These are phyloP conservation scores for Kuschelorhynchus macadamiae DNA, from an alignment of 2,888 invertebrate species.

Conservation along the genomic window DNA sequence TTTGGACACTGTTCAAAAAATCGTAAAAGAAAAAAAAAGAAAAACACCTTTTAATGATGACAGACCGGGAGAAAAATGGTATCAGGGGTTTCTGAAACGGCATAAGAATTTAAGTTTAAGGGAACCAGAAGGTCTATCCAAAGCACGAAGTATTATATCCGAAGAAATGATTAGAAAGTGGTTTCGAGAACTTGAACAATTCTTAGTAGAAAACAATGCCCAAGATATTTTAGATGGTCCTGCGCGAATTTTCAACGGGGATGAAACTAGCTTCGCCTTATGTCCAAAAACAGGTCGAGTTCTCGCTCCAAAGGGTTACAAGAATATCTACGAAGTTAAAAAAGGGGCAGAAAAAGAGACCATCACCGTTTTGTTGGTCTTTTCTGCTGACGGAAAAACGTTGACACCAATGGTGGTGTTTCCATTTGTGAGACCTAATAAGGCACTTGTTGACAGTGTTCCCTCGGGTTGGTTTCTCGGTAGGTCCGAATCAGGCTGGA, in stretches of 20 bases:
- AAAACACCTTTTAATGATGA: neutral
- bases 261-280: constrained; percentile 46
- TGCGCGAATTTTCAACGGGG: constrained; percentile 27
- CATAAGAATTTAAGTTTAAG: constrained; percentile 5
- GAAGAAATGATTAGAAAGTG: too few species aligned
- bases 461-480: constrained; percentile 46
- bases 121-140: too few species aligned
- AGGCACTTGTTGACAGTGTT: constrained; percentile 42
- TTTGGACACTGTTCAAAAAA: neutral
- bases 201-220: too few species aligned
- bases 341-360: constrained; percentile 48
- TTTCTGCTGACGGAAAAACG: constrained; percentile 40
- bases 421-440: constrained; percentile 46
- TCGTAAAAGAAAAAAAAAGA: constrained; percentile 1
- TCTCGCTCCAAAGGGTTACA: constrained; percentile 39
- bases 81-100: constrained; percentile 28
- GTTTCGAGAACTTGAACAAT: too few species aligned
- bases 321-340: constrained; percentile 42
- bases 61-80: constrained; percentile 18
- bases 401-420: constrained; percentile 24
- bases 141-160: too few species aligned
- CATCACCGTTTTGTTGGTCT: constrained; percentile 47
- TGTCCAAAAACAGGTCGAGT: constrained; percentile 51
- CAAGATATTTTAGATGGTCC: constrained; percentile 32
- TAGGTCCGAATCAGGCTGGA: constrained; percentile 55